These are phyloP conservation scores for Eulemur albifrons DNA, from an alignment of 2,797 vertebrate genomes.

Conservation along the genomic window DNA sequence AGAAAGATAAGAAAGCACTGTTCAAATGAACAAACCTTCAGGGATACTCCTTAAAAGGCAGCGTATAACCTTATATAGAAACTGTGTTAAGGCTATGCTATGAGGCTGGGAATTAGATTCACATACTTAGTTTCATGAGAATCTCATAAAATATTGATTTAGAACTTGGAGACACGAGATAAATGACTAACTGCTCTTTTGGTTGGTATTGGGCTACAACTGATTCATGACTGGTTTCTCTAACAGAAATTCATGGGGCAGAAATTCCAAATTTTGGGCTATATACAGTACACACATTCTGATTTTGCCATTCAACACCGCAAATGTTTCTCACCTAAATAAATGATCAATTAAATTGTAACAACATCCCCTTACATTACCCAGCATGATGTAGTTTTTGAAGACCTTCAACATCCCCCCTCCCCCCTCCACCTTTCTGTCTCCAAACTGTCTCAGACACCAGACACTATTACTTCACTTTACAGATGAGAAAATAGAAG, in stretches of 20 bases:
- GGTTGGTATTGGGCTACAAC: not conserved
- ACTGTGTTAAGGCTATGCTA: not conserved
- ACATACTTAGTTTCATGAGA: not conserved
- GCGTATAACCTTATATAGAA: not conserved
- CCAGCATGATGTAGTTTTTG: not conserved
- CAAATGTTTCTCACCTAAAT: not conserved
- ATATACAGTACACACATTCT: not conserved
- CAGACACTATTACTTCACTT: not conserved
- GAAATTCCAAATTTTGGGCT: not conserved
- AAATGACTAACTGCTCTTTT: slow-evolving; percentile 30
- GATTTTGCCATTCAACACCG: not conserved
- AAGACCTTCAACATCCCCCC: not conserved
- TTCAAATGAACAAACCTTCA: not conserved
- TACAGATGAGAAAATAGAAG: not conserved
- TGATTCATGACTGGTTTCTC: slow-evolving; percentile 26
- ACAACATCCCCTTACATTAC: not conserved
- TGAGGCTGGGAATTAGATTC: not conserved
- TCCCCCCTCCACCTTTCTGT: no score
- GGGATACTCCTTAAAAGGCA: not conserved
- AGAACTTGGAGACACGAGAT: slow-evolving; percentile 22
- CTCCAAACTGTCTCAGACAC: not conserved
- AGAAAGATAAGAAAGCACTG: not conserved
- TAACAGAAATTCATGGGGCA: slow-evolving; percentile 23
- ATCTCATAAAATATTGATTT: slow-evolving; percentile 52
- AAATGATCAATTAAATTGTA: not conserved